phyloP scores from a whole-genome alignment of 2,113 vertebrate species.

The Pelobates fuscus region DNA sequence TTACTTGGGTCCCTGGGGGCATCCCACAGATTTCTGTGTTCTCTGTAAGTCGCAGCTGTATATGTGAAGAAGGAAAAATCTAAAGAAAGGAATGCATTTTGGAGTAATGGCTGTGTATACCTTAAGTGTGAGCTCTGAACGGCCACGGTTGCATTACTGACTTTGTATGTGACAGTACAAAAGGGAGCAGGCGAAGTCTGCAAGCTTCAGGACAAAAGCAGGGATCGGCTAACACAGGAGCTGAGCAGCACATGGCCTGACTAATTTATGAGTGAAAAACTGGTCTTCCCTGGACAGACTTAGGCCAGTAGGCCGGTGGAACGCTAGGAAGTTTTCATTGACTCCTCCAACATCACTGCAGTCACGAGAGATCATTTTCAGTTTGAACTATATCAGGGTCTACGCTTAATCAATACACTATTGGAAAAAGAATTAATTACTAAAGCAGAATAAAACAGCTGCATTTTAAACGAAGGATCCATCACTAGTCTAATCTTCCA shows the following conservation, averaged over 20 bases:
- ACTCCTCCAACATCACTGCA: conserved; percentile 85
- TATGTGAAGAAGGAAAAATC: conserved; percentile 60
- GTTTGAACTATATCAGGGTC: conserved; percentile 99
- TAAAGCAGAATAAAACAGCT: conserved; percentile 99
- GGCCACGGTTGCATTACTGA: conserved; percentile 77
- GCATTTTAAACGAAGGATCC: conserved; percentile 99
- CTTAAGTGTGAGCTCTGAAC: conserved; percentile 72
- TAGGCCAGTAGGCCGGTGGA: conserved; percentile 86
- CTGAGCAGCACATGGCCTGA: conserved; percentile 86
- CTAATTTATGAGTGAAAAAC: conserved; percentile 94
- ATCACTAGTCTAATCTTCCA: conserved; percentile 98
- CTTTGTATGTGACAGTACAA: conserved; percentile 80
- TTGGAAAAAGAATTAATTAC: conserved; percentile 99
- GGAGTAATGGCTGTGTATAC: conserved; percentile 76
- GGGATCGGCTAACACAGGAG: conserved; percentile 81
- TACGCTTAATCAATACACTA: conserved; percentile 99
- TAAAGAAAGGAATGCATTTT: conserved; percentile 71
- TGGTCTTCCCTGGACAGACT: conserved; percentile 82
- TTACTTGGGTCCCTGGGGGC: conserved; percentile 88
- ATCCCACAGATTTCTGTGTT: conserved; percentile 72
- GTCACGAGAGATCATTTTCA: conserved; percentile 89
- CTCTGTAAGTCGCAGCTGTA: conserved; percentile 83
- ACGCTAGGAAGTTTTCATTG: conserved; percentile 95
- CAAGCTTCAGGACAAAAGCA: conserved; percentile 84
- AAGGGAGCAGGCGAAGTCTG: conserved; percentile 83